These are phyloP conservation scores for Scaeva pyrastri DNA, from an alignment of 2,888 invertebrate genomes.

Conservation along the genomic window DNA sequence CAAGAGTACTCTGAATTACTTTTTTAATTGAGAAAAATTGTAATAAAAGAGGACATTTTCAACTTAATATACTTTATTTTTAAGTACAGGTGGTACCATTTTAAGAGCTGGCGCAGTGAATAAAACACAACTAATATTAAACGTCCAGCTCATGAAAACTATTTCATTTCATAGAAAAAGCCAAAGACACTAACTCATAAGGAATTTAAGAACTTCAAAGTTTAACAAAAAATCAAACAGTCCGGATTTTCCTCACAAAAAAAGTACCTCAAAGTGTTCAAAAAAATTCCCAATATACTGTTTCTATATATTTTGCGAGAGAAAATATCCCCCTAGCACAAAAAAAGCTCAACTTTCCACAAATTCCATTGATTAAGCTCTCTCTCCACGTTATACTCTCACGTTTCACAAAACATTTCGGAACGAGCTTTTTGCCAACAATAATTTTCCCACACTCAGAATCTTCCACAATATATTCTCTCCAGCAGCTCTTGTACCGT, in stretches of 20 bases:
- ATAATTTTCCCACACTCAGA: constrained; percentile 13
- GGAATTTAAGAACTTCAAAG: neutral
- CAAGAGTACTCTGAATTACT: no score
- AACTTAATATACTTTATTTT: no score
- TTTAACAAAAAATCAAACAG: constrained; percentile 21
- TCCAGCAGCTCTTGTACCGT: constrained; percentile 70
- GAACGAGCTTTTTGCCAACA: constrained; percentile 1
- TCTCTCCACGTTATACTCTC: constrained; percentile 1
- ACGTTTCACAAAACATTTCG: neutral
- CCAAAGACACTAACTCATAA: no score
- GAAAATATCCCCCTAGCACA: constrained; percentile 15
- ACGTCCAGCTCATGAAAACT: no score
- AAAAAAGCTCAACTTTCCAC: constrained; percentile 42
- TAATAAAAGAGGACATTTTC: no score
- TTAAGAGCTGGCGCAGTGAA: no score
- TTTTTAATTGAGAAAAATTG: no score
- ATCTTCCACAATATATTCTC: constrained; percentile 37
- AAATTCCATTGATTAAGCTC: constrained; percentile 15
- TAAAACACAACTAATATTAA: no score
- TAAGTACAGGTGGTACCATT: no score
- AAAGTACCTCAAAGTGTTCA: neutral
- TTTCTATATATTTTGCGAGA: constrained; percentile 2
- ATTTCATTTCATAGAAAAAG: no score
- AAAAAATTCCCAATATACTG: constrained; percentile 23
- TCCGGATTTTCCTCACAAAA: neutral